Evolutionary conservation across 2,113 vertebrate genomes (phyloP), one percentile per base, ranked within the genome.

Genomic region (Mystacornis crossleyi): DNA sequence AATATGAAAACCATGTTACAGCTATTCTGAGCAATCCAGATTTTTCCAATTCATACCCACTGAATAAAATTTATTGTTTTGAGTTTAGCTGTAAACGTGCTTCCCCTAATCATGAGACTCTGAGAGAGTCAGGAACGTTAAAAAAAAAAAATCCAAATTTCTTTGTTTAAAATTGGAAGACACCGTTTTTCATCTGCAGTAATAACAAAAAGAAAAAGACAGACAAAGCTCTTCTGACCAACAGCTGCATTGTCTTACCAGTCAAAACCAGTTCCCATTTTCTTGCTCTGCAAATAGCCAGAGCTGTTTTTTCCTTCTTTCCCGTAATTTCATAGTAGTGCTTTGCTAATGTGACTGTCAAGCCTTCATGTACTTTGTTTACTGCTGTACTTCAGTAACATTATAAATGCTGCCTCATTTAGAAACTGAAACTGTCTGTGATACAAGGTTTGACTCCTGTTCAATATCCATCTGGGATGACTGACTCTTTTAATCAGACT

Each of bases 181-280:
- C 38, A 43, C 51, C 17, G 28, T 87, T 96, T 89, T 90, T 95
- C 73, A 89, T 38, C 45, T 40, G 72, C 36, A 90, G 53, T 36
- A 65, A 57, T 40, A 48, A 51, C 55, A 90, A 29, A 78, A 80
- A 89, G n/a, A 79, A 40, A 19, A 33, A 42, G 34, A 65, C 28
- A 77, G 60, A 91, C 42, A 77, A 78, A 90, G 38, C 58, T 91
- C 29, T 89, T 82, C 89, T 90, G 80, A 93, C 42, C 51, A 78
- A 61, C 36, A 88, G 93, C 61, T 73, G 42, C 26, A 61, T 10
- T 72, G 65, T 92, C 80, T 92, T 85, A 45, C 42, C 81, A 93
- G 94, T 95, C 94, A 95, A 92, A 96, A 84, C 19, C 28, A 86
- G 55, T 91, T 95, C 66, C 25, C 18, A 55, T 90, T 89, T 86